phyloP scores from a whole-genome alignment of 2,113 vertebrate species.

The Ophiodon elongatus region DNA sequence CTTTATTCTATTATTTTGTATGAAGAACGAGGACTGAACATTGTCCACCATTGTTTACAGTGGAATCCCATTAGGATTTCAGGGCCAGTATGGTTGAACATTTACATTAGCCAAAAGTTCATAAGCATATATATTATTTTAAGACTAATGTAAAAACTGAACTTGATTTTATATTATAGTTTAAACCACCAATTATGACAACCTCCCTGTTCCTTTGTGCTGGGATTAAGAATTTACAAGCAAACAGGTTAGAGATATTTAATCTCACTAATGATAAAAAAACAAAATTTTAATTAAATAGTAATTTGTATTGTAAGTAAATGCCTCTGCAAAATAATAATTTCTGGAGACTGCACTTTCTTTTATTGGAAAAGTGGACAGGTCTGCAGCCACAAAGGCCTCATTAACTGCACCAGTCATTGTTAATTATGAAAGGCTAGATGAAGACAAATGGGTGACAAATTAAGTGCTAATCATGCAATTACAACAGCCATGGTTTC shows the following conservation, averaged over 20 bases:
- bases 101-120: neutral
- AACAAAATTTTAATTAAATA: too few relatives aligned
- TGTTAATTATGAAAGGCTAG: neutral
- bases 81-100: neutral
- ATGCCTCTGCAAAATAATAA: neutral
- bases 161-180: neutral
- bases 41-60: neutral
- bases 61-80: neutral
- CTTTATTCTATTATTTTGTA: neutral
- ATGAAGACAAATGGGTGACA: neutral
- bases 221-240: neutral
- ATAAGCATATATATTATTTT: neutral
- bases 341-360: neutral
- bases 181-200: neutral
- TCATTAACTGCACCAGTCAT: neutral
- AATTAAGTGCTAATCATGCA: neutral
- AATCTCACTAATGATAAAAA: neutral
- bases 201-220: neutral
- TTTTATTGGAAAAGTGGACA: neutral
- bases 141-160: neutral
- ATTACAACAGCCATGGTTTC: neutral
- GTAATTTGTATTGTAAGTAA: too few relatives aligned
- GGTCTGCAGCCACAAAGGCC: neutral
- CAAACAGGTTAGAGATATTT: neutral
- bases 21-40: neutral